Base-by-base conservation (phyloP, 2,888 invertebrate genomes). In the Netelia virgata region DNA sequence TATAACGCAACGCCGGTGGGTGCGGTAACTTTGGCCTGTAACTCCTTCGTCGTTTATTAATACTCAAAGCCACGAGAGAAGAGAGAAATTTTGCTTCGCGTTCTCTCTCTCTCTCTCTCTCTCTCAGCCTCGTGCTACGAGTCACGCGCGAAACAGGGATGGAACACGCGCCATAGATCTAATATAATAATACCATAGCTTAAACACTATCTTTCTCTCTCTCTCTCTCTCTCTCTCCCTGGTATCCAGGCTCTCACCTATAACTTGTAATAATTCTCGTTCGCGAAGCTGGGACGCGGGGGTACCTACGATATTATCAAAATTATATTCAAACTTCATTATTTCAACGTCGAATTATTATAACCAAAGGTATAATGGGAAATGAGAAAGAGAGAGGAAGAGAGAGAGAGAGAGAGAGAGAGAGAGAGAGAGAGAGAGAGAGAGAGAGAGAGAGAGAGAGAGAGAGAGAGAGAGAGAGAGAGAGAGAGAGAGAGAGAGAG, bases 281-380 rank as follows among this genome's bases (percentile, higher is more conserved):
- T 78, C 77, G 73, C 18, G 63, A 64, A 55, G 69, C 53, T 68
- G 81, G 28, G 28, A 28, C 28, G 28, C 3, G 28, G 28, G 2
- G 28, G 28, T 28, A 28, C 28, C 28, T 50, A 72, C 81, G 81
- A 82, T 84, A 84, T 82, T 84, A 84, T 84, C 74, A 84, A 84
- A 84, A 84, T 84, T 84, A 82, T 75, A 84, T 78, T 84, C 81
- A 84, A 87, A 86, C 81, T 87, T 87, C 80, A 81, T 85, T 87
- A 75, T 70, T 86, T 74, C 75, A 69, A 82, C 85, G 78, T 47
- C 57, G 50, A 66, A 72, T 80, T 78, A 86, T 86, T 87, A 83
- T 77, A 83, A 78, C 85, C 80, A 84, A 83, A 83, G 55, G 50
- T 47, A 61, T 14, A 28, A 76, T 47, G 43, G 11, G 1, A 6